These are phyloP conservation scores for Sipha flava DNA, from an alignment of 1,140 invertebrate species.

Conservation along the genomic window DNA sequence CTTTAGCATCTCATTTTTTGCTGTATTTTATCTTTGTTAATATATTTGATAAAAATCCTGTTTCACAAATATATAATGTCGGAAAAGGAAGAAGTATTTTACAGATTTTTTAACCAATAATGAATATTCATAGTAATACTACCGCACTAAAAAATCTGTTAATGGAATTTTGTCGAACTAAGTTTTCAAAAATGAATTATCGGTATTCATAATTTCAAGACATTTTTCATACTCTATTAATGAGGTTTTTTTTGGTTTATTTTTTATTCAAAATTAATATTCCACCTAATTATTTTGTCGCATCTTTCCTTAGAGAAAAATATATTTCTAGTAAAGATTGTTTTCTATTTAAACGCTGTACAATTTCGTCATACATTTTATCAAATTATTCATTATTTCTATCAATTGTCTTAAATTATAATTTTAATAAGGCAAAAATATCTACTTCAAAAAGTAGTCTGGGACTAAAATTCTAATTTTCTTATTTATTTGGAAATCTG, in stretches of 20 bases:
- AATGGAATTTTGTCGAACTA: background rate
- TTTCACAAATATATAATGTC: slow-evolving; percentile 34
- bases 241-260: background rate
- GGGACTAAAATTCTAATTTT: too few species aligned
- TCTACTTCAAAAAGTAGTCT: too few species aligned
- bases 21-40: slow-evolving; percentile 34
- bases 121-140: background rate
- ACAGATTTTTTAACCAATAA: slow-evolving; percentile 23
- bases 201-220: background rate
- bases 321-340: background rate
- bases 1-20: slow-evolving; percentile 34
- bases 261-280: background rate
- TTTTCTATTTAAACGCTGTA: background rate
- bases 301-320: background rate
- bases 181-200: background rate
- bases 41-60: slow-evolving; percentile 34
- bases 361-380: background rate
- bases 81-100: slow-evolving; percentile 31
- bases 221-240: background rate
- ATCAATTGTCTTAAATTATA: background rate
- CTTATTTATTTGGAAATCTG: too few species aligned
- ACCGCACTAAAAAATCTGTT: background rate
- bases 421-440: background rate
- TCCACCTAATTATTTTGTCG: background rate
- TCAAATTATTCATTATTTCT: background rate